Evolutionary conservation across 2,797 vertebrate genomes (phyloP).

Genomic region (Melanotaenia trifasciata): DNA sequence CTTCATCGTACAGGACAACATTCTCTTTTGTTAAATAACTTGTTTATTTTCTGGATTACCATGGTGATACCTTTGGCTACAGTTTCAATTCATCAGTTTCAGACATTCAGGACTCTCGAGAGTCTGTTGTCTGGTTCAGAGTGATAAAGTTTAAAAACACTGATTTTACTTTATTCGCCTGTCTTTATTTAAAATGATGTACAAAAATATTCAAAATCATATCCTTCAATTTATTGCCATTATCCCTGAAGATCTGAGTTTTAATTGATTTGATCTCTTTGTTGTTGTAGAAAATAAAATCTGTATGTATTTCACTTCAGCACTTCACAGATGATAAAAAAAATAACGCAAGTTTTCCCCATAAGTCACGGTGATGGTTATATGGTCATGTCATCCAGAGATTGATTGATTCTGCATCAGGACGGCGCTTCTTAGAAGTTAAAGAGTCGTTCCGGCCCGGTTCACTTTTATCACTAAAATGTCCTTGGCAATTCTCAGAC

Average conservation of each 20-base stretch:
- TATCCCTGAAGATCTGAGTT: not conserved
- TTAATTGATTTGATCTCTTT: not conserved
- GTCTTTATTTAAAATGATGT: not conserved
- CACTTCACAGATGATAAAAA: conserved; percentile 15
- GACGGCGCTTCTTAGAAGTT: conserved; percentile 30
- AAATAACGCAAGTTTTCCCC: not conserved
- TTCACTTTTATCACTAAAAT: conserved; percentile 68
- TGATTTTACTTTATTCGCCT: no score
- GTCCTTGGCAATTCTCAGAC: conserved; percentile 64
- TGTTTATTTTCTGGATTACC: no score
- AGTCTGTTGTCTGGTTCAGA: no score
- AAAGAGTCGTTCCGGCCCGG: conserved; percentile 36
- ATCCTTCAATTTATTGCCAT: not conserved
- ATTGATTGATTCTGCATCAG: conserved; percentile 34
- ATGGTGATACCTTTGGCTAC: no score
- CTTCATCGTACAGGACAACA: no score
- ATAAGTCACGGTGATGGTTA: conserved; percentile 2
- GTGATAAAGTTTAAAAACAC: no score
- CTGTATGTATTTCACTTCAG: conserved; percentile 1
- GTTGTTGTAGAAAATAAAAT: conserved; percentile 1
- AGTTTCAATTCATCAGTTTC: no score
- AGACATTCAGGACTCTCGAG: no score
- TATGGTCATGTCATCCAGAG: conserved; percentile 13
- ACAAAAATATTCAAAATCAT: not conserved
- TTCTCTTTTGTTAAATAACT: no score